These are phyloP conservation scores for Macaca fascicularis DNA, from an alignment of 2,113 vertebrate genomes.

Conservation along the genomic window T2T-MFA8v1.1 NC_088381.1:35607501-35608000, in stretches of 20 bases:
- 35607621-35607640: neutral
- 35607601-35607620: neutral
- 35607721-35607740: neutral
- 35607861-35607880: neutral
- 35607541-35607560: too few species aligned
- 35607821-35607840: neutral
- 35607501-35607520: neutral
- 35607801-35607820: neutral
- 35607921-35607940: neutral
- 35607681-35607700: neutral
- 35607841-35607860: neutral
- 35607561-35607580: rapidly evolving
- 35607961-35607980: conserved; percentile 12
- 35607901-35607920: conserved; percentile 8
- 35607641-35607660: neutral
- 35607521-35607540: neutral
- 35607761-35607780: neutral
- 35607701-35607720: neutral
- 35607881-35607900: neutral
- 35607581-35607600: neutral
- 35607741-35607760: neutral
- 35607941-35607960: conserved; percentile 3
- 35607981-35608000: neutral
- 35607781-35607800: neutral
- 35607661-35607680: neutral